A percentile compares a stretch with the other conserved stretches of the same genome.
Evolutionary conservation across 2,888 invertebrate species (phyloP).

Genomic region (Itoplectis maculator): DNA sequence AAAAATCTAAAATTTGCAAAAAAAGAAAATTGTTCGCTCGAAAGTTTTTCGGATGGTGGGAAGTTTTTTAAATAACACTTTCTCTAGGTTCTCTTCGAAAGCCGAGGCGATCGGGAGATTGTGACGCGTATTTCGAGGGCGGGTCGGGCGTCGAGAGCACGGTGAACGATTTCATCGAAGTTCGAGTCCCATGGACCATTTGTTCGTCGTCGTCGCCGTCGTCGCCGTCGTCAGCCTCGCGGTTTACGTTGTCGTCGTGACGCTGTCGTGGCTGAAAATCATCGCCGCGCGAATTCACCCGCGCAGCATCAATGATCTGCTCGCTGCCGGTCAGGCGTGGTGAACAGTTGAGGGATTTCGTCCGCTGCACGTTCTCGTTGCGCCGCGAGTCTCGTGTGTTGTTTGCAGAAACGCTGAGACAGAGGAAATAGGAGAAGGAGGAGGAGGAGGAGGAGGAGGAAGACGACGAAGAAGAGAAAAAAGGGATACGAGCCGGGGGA

Average conservation of each 20-base stretch:
- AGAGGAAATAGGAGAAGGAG: neutral
- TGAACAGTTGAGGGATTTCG: slow-evolving; percentile 36
- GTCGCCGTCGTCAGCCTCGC: neutral
- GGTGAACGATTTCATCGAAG: too few relatives aligned
- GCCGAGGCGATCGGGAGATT: too few relatives aligned
- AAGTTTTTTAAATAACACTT: too few relatives aligned
- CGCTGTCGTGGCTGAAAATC: slow-evolving; percentile 33
- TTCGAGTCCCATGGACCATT: neutral
- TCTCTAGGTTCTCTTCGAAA: too few relatives aligned
- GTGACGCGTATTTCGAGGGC: too few relatives aligned
- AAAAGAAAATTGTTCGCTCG: too few relatives aligned
- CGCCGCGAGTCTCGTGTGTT: slow-evolving; percentile 18
- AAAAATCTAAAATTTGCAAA: too few relatives aligned
- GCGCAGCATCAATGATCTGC: slow-evolving; percentile 18
- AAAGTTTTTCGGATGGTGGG: too few relatives aligned
- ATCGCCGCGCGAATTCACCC: slow-evolving; percentile 11
- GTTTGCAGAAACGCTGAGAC: slow-evolving; percentile 20
- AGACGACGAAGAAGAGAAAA: too few relatives aligned
- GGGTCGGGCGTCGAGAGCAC: too few relatives aligned
- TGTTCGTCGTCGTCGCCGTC: slow-evolving; percentile 3
- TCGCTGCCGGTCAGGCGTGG: slow-evolving; percentile 34
- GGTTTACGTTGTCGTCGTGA: slow-evolving; percentile 31
- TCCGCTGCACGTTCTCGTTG: too few relatives aligned
- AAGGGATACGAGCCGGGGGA: slow-evolving; percentile 41
- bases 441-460: too few relatives aligned